Evolutionary conservation across 2,888 invertebrate species (phyloP), one percentile per base, ranked within the genome.

Genomic region (Caenorhabditis sp.): DNA sequence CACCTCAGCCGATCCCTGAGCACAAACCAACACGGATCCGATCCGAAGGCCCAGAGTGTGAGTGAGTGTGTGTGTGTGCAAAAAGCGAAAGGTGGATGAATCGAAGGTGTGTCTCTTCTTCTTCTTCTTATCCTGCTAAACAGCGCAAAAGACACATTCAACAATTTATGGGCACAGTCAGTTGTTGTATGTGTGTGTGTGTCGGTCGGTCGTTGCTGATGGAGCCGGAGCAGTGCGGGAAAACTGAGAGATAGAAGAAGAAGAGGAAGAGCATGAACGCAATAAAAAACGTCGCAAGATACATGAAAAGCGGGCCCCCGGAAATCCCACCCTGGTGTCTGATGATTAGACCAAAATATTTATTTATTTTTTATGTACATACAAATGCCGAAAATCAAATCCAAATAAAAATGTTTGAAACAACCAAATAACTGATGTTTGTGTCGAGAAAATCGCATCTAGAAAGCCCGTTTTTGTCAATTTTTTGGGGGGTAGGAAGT

Each of bases 101-200:
- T 47, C 47, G 24, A 54, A 54, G 26, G 54, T 54, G 26, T 54
- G 12, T 61, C 38, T 41, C 38, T 22, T n/a, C 12, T 54, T 54
- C 14, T 49, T 24, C 19, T 26, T 22, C 41, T 35, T 22, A 19
- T 22, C n/a, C 70, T 44, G 35, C 24, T 24, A 58, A 81, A n/a
- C n/a, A n/a, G n/a, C n/a, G n/a, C n/a, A n/a, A n/a, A 66, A 59
- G 82, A 70, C 70, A 80, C 69, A 77, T 74, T 61, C 38, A 51
- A 76, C 72, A 84, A 80, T 84, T 84, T 80, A 84, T 84, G 84
- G 76, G 84, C 70, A 66, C 77, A 77, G 77, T 82, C 77, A 77
- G 77, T 82, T 82, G 77, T 77, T 61, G 26, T 54, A n/a, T 24
- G 49, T 59, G 35, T 59, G 47, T 41, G 28, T 41, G n/a, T 54